Base-by-base conservation (phyloP, 2,888 invertebrate genomes). In the Blastobasis adustella region DNA sequence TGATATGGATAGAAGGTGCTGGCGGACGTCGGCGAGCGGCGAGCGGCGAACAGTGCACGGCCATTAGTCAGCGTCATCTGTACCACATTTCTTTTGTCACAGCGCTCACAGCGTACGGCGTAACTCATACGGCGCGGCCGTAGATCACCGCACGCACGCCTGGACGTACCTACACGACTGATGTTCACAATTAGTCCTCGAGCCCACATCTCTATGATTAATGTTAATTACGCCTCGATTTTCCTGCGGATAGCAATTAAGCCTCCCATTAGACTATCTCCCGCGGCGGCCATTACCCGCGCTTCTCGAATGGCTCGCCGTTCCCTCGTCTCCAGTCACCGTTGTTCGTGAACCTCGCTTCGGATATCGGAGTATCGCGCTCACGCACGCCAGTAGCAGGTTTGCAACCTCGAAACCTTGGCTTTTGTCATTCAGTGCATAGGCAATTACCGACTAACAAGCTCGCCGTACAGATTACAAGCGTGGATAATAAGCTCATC, bases 161-260 rank as follows among this genome's bases (percentile, higher is more conserved):
- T 58, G 60, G 60, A 59, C 53, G 51, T 59, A 60, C 71, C 55
- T 63, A 60, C 58, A 62, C 60, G 69, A 76, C 66, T 75, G 72
- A 82, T 79, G 76, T 64, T 68, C 68, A 71, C 76, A 76, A 84
- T 82, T 80, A 82, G 68, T 79, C 70, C 73, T 69, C 67, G 54
- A 70, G 69, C 70, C 70, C 76, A 71, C 76, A 73, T 79, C 71
- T 69, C 71, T 78, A 77, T 82, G 85, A 87, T 82, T 78, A 79
- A 87, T 82, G 80, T 75, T 85, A 83, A 85, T 85, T 82, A 79
- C 77, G 71, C 73, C 79, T 76, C 76, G 73, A 76, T 79, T 76
- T 76, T 73, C 73, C 63, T 68, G 66, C 70, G 67, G 73, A 74
- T 76, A 73, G 71, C 76, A 73, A 82, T 81, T 82, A 79, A 79